Base-by-base conservation (phyloP, 2,888 invertebrate species). In the Panzeria rudis region DNA sequence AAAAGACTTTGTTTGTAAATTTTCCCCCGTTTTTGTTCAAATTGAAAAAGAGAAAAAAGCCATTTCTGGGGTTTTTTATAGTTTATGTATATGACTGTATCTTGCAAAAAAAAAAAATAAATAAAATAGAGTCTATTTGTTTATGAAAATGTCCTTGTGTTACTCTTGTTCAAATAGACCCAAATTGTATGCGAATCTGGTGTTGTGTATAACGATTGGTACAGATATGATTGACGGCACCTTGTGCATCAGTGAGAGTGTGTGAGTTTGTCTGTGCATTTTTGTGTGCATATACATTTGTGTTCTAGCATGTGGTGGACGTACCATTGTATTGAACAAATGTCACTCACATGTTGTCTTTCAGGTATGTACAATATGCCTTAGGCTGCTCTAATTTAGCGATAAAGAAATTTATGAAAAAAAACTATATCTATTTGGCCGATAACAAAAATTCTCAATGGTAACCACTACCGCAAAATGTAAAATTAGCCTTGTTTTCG, bases 71-170 rank as follows among this genome's bases (percentile, higher is more conserved):
- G 29, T 35, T 56, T 6, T 61, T 50, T 8, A 3, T 47, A 35
- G 13, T 8, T 6, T 38, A 9, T 68, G 38, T 29, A 32, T 41
- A 38, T 38, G 17, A 13, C 11, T 17, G 17, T 44, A 13, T 56
- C 5, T 25, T 83, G 29, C 23, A 25, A 35, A 54, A 52, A 75
- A n/a, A n/a, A n/a, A n/a, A n/a, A n/a, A n/a, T n/a, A n/a, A n/a
- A n/a, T n/a, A n/a, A n/a, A 44, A 23, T 17, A 35, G 15, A 41
- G 20, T 50, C 32, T 54, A 75, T 85, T 85, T 85, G 68, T 59
- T 78, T 81, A 81, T 85, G 41, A 75, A 77, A 81, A 82, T 81
- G 84, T 85, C 84, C 84, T 85, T 85, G 84, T 50, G 62, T 78
- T 69, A 75, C 77, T 81, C 73, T 64, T 73, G 62, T 84, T 72